Evolutionary conservation across 2,888 invertebrate species (phyloP).

Genomic region (Melanophora roralis): DNA sequence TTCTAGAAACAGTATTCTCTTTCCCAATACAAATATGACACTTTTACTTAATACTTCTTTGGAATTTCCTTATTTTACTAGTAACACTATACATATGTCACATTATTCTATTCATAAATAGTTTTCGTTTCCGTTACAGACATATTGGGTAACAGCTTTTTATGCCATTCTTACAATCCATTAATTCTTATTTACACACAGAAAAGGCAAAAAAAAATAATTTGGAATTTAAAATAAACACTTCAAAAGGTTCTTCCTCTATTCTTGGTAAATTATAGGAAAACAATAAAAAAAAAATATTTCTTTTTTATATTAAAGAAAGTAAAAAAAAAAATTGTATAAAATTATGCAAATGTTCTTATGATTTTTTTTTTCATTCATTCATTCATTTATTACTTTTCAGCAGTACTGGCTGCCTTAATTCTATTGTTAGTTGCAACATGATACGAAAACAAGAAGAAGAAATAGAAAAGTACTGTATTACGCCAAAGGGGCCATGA

Average conservation of each 20-base stretch:
- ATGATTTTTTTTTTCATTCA: conserved; percentile 5
- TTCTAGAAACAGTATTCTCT: background rate
- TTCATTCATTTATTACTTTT: background rate
- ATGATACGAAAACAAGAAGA: too few relatives aligned
- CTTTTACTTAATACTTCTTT: background rate
- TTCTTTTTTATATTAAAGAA: background rate
- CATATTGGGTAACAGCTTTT: conserved; percentile 30
- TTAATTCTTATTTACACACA: conserved; percentile 48
- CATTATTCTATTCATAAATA: conserved; percentile 26
- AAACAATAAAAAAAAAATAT: conserved; percentile 11
- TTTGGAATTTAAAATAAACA: conserved; percentile 1
- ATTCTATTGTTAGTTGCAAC: too few relatives aligned
- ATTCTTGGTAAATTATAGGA: conserved; percentile 26
- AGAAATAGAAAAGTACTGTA: background rate
- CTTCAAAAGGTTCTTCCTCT: conserved; percentile 32
- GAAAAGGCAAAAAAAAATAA: background rate
- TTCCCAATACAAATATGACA: background rate
- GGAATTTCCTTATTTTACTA: background rate
- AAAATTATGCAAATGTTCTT: conserved; percentile 59
- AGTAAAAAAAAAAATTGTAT: conserved; percentile 14
- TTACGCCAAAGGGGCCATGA: conserved; percentile 33
- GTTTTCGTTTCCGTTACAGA: conserved; percentile 54
- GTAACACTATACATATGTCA: background rate
- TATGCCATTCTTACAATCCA: conserved; percentile 34
- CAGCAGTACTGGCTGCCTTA: background rate